Evolutionary conservation across 2,888 invertebrate genomes (phyloP).

Genomic region (Tanypteryx hageni): DNA sequence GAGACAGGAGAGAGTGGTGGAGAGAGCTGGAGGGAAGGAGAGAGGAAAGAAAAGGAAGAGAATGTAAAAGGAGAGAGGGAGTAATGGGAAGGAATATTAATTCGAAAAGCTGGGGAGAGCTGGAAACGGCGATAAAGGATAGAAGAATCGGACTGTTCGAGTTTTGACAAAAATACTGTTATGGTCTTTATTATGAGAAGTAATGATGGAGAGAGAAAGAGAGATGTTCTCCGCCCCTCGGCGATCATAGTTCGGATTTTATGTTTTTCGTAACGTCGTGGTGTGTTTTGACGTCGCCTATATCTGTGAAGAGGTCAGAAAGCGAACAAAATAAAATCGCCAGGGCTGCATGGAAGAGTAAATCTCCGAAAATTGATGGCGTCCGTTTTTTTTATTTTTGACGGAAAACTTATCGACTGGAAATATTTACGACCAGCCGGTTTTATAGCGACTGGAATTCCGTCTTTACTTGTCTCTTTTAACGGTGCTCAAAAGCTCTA

Average conservation of each 20-base stretch:
- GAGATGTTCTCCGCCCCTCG: no score
- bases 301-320: not conserved
- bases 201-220: not conserved
- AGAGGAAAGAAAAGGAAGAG: not conserved
- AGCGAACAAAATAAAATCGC: not conserved
- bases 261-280: not conserved
- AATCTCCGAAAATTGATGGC: not conserved
- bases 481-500: not conserved
- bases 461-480: not conserved
- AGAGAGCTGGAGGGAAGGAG: not conserved
- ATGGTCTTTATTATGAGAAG: not conserved
- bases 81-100: not conserved
- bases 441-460: not conserved
- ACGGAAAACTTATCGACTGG: not conserved
- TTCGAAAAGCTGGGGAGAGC: not conserved
- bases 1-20: not conserved
- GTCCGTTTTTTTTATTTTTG: not conserved
- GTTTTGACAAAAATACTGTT: not conserved
- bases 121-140: not conserved
- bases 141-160: not conserved
- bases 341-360: not conserved
- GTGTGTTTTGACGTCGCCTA: not conserved
- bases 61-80: not conserved
- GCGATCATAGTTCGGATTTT: no score
- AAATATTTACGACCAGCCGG: not conserved